These are phyloP conservation scores for Apodemus sylvaticus DNA, from an alignment of 2,113 vertebrate genomes.

Conservation along the genomic window DNA sequence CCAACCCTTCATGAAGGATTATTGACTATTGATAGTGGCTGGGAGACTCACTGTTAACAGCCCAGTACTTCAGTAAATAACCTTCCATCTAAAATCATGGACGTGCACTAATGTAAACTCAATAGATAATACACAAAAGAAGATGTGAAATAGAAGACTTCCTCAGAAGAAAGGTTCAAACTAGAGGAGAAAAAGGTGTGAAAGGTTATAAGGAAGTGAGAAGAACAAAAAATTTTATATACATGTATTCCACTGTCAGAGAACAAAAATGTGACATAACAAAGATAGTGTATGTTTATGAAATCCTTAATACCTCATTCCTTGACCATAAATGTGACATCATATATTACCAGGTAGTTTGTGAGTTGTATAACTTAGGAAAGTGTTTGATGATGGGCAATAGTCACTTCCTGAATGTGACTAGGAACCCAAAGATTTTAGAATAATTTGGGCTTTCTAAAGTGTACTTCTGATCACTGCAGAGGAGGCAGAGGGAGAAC, in stretches of 20 bases:
- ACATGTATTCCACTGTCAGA: background rate
- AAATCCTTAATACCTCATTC: background rate
- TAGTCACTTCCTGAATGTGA: background rate
- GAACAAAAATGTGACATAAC: background rate
- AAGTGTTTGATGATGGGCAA: background rate
- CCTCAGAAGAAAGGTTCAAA: background rate
- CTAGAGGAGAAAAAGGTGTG: too few species aligned
- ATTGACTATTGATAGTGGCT: background rate
- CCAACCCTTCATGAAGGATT: background rate
- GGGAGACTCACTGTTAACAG: background rate
- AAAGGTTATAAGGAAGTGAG: background rate
- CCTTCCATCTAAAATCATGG: background rate
- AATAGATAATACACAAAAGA: too few species aligned
- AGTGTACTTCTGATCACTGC: background rate
- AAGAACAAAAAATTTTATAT: background rate
- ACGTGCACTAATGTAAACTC: too few species aligned
- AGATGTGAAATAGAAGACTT: background rate
- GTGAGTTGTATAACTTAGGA: background rate
- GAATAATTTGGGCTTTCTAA: background rate
- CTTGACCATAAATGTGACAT: background rate
- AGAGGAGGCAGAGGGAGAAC: background rate
- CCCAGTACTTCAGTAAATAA: background rate
- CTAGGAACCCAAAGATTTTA: background rate
- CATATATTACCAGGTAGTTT: background rate
- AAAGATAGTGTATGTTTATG: background rate